Conservation (phyloP, 1,140 invertebrate genomes). For the Cardiocondyla obscurior region DNA sequence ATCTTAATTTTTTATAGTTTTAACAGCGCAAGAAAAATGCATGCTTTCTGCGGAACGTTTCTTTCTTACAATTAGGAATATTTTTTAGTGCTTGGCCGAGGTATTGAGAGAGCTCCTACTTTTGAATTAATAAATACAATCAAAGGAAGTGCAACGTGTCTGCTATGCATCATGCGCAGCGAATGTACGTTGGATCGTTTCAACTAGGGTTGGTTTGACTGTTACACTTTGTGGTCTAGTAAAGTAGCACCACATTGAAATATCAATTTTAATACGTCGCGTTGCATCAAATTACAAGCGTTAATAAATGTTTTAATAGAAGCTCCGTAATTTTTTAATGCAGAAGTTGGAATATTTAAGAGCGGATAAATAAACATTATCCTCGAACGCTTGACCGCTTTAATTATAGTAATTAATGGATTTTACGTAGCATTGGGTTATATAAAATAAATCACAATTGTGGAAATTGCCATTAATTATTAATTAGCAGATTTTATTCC, state of each 20-base stretch:
- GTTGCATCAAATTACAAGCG: constrained; percentile 42
- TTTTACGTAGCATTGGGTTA: constrained; percentile 12
- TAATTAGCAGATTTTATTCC: background rate
- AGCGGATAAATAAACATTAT: constrained; percentile 34
- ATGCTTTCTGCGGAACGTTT: too few relatives aligned
- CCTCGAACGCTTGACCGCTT: constrained; percentile 23
- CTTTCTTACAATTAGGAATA: constrained; percentile 3
- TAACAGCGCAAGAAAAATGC: background rate
- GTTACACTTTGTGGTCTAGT: constrained; percentile 42
- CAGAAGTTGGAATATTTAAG: constrained; percentile 40
- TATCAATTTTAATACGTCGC: constrained; percentile 47
- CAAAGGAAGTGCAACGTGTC: constrained; percentile 32
- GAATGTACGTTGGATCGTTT: constrained; percentile 46
- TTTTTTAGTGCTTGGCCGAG: background rate
- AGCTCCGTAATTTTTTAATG: constrained; percentile 38
- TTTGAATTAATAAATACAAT: constrained; percentile 33
- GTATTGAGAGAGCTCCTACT: constrained; percentile 17
- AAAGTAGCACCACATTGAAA: constrained; percentile 39
- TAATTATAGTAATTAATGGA: constrained; percentile 55
- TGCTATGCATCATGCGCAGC: constrained; percentile 30
- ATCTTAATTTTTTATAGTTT: background rate
- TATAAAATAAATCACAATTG: background rate
- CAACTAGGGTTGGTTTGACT: constrained; percentile 13
- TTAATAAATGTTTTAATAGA: constrained; percentile 48
- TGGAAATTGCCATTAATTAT: constrained; percentile 19